Conservation (phyloP, 2,113 vertebrate species). For the Solea solea region DNA sequence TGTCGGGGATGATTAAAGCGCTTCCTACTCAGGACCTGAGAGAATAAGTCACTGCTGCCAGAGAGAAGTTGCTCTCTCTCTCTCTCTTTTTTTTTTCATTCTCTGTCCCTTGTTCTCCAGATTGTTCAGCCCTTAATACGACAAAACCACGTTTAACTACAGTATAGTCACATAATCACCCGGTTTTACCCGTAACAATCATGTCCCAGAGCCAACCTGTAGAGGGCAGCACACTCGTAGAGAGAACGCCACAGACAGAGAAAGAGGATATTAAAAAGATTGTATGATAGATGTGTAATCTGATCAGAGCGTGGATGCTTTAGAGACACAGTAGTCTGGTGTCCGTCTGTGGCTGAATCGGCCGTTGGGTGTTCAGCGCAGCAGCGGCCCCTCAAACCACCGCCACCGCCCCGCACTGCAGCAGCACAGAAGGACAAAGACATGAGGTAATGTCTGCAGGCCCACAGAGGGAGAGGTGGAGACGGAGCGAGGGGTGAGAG, state of each 20-base stretch:
- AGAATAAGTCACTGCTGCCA: slow-evolving; percentile 78
- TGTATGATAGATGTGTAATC: slow-evolving; percentile 65
- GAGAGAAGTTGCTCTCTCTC: slow-evolving; percentile 63
- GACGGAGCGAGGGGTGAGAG: slow-evolving; percentile 32
- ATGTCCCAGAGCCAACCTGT: slow-evolving; percentile 39
- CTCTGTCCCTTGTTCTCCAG: slow-evolving; percentile 50
- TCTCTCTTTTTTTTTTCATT: slow-evolving; percentile 17
- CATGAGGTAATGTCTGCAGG: slow-evolving; percentile 79
- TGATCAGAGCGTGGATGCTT: slow-evolving; percentile 36
- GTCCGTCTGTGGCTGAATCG: slow-evolving; percentile 31
- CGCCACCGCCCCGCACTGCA: slow-evolving; percentile 44
- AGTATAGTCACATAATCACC: slow-evolving; percentile 45
- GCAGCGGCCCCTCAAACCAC: slow-evolving; percentile 30
- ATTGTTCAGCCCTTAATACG: slow-evolving; percentile 31
- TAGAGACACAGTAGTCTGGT: slow-evolving; percentile 28
- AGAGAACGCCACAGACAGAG: slow-evolving; percentile 28
- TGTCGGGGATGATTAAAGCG: slow-evolving; percentile 68
- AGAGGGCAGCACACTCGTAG: slow-evolving; percentile 60
- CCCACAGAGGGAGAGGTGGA: slow-evolving; percentile 21
- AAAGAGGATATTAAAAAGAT: slow-evolving; percentile 48
- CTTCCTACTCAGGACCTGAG: slow-evolving; percentile 78
- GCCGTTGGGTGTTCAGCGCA: slow-evolving; percentile 25
- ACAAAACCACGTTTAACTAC: slow-evolving; percentile 35
- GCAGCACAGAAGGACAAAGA: slow-evolving; percentile 76
- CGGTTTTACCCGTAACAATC: slow-evolving; percentile 29